These are phyloP conservation scores for Gnathonemus longibarbis DNA, from an alignment of 2,113 vertebrate genomes.

Conservation along the genomic window DNA sequence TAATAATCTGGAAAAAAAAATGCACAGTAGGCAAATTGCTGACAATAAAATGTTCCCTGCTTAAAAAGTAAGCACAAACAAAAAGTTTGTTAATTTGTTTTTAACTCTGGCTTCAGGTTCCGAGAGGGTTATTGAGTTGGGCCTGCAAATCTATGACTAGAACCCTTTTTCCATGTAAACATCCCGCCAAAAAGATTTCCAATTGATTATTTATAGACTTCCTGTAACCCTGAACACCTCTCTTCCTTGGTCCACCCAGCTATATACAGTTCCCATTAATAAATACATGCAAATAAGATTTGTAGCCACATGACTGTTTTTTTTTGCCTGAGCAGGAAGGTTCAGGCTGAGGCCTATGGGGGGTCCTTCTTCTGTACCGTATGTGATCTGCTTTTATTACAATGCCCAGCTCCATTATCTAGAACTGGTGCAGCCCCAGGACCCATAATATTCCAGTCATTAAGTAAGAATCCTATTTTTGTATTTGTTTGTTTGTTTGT, in stretches of 20 bases:
- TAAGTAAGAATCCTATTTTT: background rate
- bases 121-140: background rate
- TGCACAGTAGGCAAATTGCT: background rate
- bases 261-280: background rate
- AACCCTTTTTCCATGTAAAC: background rate
- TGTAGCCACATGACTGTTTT: background rate
- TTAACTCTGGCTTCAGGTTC: background rate
- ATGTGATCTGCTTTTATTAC: background rate
- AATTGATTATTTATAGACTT: background rate
- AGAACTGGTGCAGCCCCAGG: background rate
- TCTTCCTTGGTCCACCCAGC: background rate
- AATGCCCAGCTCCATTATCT: background rate
- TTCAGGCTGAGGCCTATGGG: background rate
- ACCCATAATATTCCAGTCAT: background rate
- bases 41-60: background rate
- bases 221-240: background rate
- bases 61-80: background rate
- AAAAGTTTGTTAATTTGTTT: background rate
- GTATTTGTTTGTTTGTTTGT: background rate
- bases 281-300: background rate
- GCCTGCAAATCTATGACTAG: background rate
- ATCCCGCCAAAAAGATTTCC: background rate
- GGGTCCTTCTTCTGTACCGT: background rate
- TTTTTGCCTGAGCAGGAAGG: background rate
- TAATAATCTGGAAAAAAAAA: background rate